A percentile compares a stretch with the other conserved stretches of the same genome.
Conservation (phyloP, 2,113 vertebrate genomes). For the Gasterosteus nipponicus region DNA sequence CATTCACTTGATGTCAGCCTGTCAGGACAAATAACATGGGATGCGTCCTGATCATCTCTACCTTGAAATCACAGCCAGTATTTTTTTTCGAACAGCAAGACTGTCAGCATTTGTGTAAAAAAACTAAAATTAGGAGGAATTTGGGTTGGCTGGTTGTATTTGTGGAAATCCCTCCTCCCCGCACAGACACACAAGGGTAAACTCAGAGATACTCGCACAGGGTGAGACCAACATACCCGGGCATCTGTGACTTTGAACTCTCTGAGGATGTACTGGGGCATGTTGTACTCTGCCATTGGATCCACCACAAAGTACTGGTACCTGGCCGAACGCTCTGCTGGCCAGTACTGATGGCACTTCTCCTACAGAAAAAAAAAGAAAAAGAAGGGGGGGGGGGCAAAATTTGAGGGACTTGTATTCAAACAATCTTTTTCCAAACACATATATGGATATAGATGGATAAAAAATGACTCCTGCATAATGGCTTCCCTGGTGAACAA, state of each 20-base stretch:
- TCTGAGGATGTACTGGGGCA: slow-evolving; percentile 96
- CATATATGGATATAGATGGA: neutral
- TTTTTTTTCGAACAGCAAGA: slow-evolving; percentile 49
- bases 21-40: slow-evolving; percentile 66
- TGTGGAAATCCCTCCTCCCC: neutral
- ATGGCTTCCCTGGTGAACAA: neutral
- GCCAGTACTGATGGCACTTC: slow-evolving; percentile 98
- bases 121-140: slow-evolving; percentile 51
- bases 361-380: slow-evolving; percentile 86
- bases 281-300: slow-evolving; percentile 98
- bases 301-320: slow-evolving; percentile 98
- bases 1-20: slow-evolving; percentile 59
- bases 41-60: slow-evolving; percentile 53
- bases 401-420: neutral
- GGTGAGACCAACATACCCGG: slow-evolving; percentile 83
- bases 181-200: slow-evolving; percentile 5
- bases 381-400: slow-evolving; percentile 4
- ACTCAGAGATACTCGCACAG: neutral
- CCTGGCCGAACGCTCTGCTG: slow-evolving; percentile 93
- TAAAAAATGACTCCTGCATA: slow-evolving; percentile 1
- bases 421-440: slow-evolving; percentile 16
- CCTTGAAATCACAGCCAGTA: slow-evolving; percentile 55
- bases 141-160: slow-evolving; percentile 39
- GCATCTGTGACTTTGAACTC: slow-evolving; percentile 98
- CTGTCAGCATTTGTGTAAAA: slow-evolving; percentile 38